Evolutionary conservation across 2,888 invertebrate species (phyloP).

Genomic region (Campaea margaritaria): DNA sequence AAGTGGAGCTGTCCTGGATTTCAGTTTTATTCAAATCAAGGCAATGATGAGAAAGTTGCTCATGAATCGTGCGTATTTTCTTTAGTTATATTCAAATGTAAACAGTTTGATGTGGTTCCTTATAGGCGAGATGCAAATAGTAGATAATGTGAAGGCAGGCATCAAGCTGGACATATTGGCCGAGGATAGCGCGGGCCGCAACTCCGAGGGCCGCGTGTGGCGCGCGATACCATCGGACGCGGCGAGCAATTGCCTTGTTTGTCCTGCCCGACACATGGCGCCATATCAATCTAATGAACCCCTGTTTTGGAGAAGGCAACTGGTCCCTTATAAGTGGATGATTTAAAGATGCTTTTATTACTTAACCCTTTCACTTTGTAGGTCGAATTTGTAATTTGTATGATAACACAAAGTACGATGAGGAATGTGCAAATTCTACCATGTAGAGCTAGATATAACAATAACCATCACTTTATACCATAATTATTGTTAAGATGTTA

Average conservation of each 20-base stretch:
- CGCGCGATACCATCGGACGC: conserved; percentile 68
- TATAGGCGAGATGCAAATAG: conserved; percentile 50
- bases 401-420: no score
- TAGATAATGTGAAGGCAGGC: conserved; percentile 51
- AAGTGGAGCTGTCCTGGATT: conserved; percentile 38
- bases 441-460: no score
- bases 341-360: background rate
- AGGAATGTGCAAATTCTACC: no score
- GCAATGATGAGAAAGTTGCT: conserved; percentile 38
- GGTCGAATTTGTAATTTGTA: background rate
- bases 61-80: conserved; percentile 3
- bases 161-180: conserved; percentile 57
- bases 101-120: conserved; percentile 31
- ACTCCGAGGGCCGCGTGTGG: conserved; percentile 53
- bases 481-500: no score
- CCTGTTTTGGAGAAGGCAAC: conserved; percentile 35
- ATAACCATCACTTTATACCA: no score
- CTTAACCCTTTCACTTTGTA: no score
- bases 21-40: conserved; percentile 36
- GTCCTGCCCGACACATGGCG: conserved; percentile 58
- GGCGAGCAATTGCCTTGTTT: conserved; percentile 78
- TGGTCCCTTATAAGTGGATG: conserved; percentile 8
- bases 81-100: conserved; percentile 23
- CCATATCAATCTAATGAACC: conserved; percentile 34
- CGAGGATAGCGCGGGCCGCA: conserved; percentile 46